Conservation (phyloP, 1,140 invertebrate species). For the Drosophila eugracilis region DNA sequence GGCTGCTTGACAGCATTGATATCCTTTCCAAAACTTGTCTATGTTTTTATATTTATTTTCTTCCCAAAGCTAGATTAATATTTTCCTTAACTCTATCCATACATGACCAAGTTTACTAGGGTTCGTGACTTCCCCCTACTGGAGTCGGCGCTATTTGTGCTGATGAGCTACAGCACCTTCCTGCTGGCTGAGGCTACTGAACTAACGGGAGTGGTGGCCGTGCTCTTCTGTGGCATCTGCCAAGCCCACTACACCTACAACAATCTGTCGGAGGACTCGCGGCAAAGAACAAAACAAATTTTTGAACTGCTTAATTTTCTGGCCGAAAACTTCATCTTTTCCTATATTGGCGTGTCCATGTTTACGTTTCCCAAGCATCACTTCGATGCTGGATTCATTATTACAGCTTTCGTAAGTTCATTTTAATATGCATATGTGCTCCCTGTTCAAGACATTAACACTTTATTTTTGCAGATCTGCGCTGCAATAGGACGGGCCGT, state of each 20-base stretch:
- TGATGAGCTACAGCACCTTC: constrained; percentile 99
- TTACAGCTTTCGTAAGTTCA: constrained; percentile 94
- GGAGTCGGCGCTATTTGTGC: constrained; percentile 97
- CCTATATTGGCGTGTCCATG: constrained; percentile 99
- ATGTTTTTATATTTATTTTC: neutral
- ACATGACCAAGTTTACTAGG: constrained; percentile 98
- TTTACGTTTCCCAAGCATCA: constrained; percentile 98
- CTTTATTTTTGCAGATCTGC: constrained; percentile 87
- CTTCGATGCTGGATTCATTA: constrained; percentile 96
- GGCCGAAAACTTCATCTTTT: constrained; percentile 99
- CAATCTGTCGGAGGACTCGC: constrained; percentile 95
- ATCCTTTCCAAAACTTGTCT: constrained; percentile 67
- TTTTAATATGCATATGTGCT: neutral
- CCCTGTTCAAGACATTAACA: too few species aligned
- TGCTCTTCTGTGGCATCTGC: constrained; percentile 99
- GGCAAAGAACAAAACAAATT: constrained; percentile 96
- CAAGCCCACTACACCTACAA: constrained; percentile 99
- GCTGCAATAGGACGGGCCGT: constrained; percentile 94
- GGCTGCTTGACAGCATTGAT: constrained; percentile 96
- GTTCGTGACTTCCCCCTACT: constrained; percentile 97
- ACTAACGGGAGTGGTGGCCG: constrained; percentile 98
- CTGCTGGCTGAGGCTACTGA: constrained; percentile 97
- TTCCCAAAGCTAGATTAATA: constrained; percentile 40
- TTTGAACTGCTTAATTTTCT: constrained; percentile 98
- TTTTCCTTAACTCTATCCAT: constrained; percentile 74